Conservation (phyloP, 2,113 vertebrate genomes). For the Mixornis gularis region DNA sequence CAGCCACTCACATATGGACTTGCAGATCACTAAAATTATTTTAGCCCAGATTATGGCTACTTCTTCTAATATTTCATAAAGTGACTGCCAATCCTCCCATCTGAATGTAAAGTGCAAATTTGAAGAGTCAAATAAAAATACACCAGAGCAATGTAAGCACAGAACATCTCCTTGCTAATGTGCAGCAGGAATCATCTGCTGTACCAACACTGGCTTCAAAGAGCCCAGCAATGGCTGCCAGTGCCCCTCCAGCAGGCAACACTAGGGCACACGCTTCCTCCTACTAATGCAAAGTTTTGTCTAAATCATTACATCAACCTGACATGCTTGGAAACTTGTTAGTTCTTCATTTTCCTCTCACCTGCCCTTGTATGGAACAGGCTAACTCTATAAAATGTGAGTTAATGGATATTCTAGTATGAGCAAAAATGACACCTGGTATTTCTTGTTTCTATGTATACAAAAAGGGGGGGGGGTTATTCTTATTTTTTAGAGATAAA, state of each 20-base stretch:
- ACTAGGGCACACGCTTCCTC: fast-evolving
- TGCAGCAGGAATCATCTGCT: background rate
- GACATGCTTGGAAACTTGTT: background rate
- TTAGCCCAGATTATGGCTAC: background rate
- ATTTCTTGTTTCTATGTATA: background rate
- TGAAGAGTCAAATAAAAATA: constrained; percentile 34
- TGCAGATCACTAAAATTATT: background rate
- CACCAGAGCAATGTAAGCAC: background rate
- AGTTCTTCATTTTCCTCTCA: background rate
- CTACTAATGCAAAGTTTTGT: background rate
- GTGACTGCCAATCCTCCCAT: background rate
- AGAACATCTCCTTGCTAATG: background rate
- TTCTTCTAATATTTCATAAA: constrained; percentile 2
- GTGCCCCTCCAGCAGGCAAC: background rate
- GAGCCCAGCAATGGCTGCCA: background rate
- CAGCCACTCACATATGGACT: background rate
- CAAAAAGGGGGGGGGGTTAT: background rate
- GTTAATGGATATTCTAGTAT: background rate
- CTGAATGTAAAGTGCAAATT: constrained; percentile 7
- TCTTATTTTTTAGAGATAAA: background rate
- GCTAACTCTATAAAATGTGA: background rate
- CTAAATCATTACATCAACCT: background rate
- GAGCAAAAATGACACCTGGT: background rate
- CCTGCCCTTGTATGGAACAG: background rate
- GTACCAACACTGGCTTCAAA: background rate